These are phyloP conservation scores for Eucera pruinosa DNA, from an alignment of 2,888 invertebrate species.

Conservation along the genomic window DNA sequence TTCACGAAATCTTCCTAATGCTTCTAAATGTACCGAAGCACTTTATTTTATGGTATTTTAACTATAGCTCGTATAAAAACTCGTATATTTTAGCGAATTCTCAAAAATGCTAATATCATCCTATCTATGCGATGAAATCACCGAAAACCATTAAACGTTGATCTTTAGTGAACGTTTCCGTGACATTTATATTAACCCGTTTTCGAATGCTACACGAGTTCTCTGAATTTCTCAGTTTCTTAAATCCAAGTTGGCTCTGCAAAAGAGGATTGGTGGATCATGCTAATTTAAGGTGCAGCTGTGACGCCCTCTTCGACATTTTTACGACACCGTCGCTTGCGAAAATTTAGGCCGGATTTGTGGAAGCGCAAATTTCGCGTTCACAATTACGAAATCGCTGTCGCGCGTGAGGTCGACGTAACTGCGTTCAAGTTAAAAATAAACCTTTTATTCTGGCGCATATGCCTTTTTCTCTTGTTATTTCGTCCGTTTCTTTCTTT, in stretches of 20 bases:
- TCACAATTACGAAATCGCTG: conserved; percentile 13
- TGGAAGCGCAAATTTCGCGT: conserved; percentile 12
- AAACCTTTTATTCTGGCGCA: conserved; percentile 7
- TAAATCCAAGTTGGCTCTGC: neutral
- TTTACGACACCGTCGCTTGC: conserved; percentile 5
- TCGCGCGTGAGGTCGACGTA: neutral
- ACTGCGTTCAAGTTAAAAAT: conserved; percentile 30
- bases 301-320: conserved; percentile 25
- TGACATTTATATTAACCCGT: conserved; percentile 7
- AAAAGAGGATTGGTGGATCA: neutral
- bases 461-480: neutral
- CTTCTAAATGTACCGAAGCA: neutral
- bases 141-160: neutral
- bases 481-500: neutral
- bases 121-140: neutral
- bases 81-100: neutral
- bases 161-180: conserved; percentile 8
- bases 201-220: neutral
- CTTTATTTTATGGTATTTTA: neutral
- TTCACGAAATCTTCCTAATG: too few species aligned
- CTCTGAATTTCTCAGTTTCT: neutral
- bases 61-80: neutral
- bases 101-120: neutral
- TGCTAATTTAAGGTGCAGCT: conserved; percentile 14
- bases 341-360: conserved; percentile 20